Percentiles rank a stretch among this genome's conserved stretches.
phyloP scores from a whole-genome alignment of 2,888 invertebrate species.

The Aricia artaxerxes region DNA sequence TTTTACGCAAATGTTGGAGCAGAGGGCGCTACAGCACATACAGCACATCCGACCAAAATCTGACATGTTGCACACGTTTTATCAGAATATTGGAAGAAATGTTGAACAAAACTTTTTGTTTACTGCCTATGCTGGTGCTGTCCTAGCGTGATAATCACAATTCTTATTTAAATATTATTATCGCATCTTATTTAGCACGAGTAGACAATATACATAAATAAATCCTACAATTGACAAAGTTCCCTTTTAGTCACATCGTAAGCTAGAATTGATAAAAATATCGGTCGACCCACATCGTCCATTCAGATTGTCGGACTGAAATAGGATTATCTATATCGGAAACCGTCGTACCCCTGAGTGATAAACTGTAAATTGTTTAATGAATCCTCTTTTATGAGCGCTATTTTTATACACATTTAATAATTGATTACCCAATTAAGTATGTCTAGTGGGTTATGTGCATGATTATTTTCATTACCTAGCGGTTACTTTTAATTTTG shows the following conservation, averaged over 20 bases:
- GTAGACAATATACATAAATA: background rate
- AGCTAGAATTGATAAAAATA: constrained; percentile 11
- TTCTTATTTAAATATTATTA: background rate
- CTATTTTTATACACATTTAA: background rate
- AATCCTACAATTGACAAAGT: background rate
- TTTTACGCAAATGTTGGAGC: too few species aligned
- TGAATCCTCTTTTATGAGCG: background rate
- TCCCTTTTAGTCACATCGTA: background rate
- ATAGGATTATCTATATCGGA: constrained; percentile 11
- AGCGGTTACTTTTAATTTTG: too few species aligned
- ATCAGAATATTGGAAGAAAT: too few species aligned
- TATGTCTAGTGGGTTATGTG: too few species aligned
- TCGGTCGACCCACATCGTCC: background rate
- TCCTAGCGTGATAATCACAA: background rate
- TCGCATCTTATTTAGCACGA: background rate
- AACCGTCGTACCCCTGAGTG: background rate
- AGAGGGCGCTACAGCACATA: too few species aligned
- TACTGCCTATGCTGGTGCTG: too few species aligned
- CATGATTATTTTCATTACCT: too few species aligned
- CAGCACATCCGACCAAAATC: too few species aligned
- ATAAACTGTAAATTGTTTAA: background rate
- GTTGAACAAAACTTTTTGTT: too few species aligned
- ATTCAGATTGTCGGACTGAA: constrained; percentile 5
- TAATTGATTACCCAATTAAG: background rate
- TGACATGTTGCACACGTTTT: too few species aligned